These are phyloP conservation scores for Ptychodera flava DNA, from an alignment of 35 echinoderm and acorn worm species.

Conservation along the genomic window DNA sequence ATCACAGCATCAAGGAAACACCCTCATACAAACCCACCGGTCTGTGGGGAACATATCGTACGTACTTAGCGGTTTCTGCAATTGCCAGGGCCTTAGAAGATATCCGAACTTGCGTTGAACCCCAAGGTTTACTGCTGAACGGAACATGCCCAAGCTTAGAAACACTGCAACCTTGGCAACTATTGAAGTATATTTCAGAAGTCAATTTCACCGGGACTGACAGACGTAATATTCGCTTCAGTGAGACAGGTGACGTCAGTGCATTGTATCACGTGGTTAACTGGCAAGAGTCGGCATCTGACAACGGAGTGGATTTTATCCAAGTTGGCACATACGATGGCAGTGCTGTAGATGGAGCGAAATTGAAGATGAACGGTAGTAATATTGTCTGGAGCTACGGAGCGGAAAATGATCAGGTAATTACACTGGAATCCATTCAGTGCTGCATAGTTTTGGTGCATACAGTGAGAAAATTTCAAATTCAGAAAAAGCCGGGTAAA, in stretches of 20 bases:
- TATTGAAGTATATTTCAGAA: conserved; percentile 53
- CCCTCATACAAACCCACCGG: not conserved
- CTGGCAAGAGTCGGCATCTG: not conserved
- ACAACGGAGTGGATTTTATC: not conserved
- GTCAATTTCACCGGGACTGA: conserved; percentile 47
- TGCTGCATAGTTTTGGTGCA: too few relatives aligned
- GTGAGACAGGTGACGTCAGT: not conserved
- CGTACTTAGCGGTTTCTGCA: conserved; percentile 62
- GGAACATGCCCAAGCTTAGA: conserved; percentile 34
- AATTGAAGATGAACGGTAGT: not conserved
- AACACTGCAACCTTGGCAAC: conserved; percentile 54
- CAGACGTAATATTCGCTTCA: not conserved
- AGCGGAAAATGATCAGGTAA: not conserved
- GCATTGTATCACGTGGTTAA: not conserved
- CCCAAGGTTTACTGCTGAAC: conserved; percentile 31
- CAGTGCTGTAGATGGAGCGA: not conserved
- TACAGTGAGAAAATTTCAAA: too few relatives aligned
- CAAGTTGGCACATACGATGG: not conserved
- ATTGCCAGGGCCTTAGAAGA: conserved; percentile 39
- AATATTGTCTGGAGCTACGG: not conserved
- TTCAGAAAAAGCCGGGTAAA: too few relatives aligned
- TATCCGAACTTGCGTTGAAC: conserved; percentile 27
- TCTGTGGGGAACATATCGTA: conserved; percentile 20
- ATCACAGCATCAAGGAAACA: not conserved
- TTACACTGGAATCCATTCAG: too few relatives aligned